Percentiles rank a stretch among this genome's conserved stretches.
These are phyloP conservation scores for Galaxea fascicularis DNA, from an alignment of 92 coral and sea anemone genomes.

Conservation along the genomic window DNA sequence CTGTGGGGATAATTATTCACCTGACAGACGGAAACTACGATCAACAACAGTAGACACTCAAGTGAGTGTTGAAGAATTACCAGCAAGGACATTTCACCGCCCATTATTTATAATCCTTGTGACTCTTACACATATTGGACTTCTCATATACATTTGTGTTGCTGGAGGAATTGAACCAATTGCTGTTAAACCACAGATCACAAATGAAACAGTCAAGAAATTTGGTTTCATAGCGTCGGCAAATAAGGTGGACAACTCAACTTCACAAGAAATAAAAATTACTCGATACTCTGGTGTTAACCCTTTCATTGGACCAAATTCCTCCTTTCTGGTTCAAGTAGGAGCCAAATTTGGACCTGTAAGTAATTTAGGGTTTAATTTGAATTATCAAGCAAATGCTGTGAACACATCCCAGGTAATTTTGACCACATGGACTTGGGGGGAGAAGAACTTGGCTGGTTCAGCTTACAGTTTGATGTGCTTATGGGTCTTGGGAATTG, in stretches of 20 bases:
- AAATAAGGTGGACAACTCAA: conserved; percentile 1
- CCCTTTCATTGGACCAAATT: conserved; percentile 82
- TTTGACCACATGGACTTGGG: background rate
- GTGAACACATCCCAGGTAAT: background rate
- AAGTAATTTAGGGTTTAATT: conserved; percentile 22
- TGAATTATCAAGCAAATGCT: background rate
- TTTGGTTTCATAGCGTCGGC: conserved; percentile 69
- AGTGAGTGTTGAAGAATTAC: conserved; percentile 2
- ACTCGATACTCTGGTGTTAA: conserved; percentile 60
- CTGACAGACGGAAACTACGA: conserved; percentile 39
- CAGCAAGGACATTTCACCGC: conserved; percentile 33
- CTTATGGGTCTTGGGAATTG: too few relatives aligned
- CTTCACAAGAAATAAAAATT: background rate
- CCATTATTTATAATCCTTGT: conserved; percentile 69
- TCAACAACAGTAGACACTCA: conserved; percentile 50
- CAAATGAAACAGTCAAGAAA: conserved; percentile 3
- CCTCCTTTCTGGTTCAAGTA: conserved; percentile 67
- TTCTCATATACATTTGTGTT: conserved; percentile 64
- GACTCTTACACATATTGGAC: conserved; percentile 58
- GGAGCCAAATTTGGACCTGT: conserved; percentile 88
- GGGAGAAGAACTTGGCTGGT: too few relatives aligned
- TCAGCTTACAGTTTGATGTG: too few relatives aligned
- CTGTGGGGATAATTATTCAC: conserved; percentile 75
- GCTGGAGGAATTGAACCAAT: conserved; percentile 71
- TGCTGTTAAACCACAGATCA: conserved; percentile 37